These are phyloP conservation scores for Nannoperca australis DNA, from an alignment of 2,797 vertebrate species.

Conservation along the genomic window DNA sequence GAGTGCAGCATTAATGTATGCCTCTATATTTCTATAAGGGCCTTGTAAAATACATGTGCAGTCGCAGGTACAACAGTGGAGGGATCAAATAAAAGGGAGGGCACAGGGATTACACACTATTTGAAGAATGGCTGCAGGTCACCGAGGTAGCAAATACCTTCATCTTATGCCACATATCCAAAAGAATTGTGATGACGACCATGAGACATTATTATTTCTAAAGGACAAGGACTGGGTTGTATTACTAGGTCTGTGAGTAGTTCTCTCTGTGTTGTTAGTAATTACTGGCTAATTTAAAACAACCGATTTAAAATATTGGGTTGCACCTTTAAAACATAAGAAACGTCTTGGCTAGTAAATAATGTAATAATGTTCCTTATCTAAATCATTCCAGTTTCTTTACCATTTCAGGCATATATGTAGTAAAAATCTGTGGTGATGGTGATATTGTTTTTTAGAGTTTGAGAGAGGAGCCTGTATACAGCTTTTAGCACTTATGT, in stretches of 20 bases:
- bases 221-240: not conserved
- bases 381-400: not conserved
- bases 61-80: not conserved
- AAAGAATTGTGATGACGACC: constrained; percentile 28
- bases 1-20: constrained; percentile 20
- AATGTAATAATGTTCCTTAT: not conserved
- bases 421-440: not conserved
- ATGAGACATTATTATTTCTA: constrained; percentile 14
- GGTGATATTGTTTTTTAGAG: not conserved
- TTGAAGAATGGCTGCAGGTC: constrained; percentile 58
- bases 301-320: not conserved
- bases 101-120: constrained; percentile 14
- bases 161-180: constrained; percentile 36
- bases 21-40: constrained; percentile 5
- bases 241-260: not conserved
- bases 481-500: too few species aligned
- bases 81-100: constrained; percentile 5
- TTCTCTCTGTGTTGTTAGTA: not conserved
- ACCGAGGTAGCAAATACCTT: constrained; percentile 48
- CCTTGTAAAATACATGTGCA: constrained; percentile 13
- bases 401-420: not conserved
- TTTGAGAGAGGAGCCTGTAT: not conserved
- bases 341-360: not conserved
- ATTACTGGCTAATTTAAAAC: not conserved
- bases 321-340: not conserved